These are phyloP conservation scores for Chymomyza costata DNA, from an alignment of 1,140 invertebrate species.

Conservation along the genomic window DNA sequence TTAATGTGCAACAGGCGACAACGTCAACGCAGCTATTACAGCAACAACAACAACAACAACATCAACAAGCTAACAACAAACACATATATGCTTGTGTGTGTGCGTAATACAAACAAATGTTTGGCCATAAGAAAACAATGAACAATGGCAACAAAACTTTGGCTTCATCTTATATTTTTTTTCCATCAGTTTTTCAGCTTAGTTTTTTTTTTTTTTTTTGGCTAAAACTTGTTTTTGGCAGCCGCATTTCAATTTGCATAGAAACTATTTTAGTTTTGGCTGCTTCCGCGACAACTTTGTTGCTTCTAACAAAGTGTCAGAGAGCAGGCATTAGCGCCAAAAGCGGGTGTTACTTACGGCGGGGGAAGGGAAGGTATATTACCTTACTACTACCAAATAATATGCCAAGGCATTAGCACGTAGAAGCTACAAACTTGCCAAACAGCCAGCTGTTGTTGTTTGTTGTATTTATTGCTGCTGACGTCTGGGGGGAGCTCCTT, in stretches of 20 bases:
- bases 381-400: no score
- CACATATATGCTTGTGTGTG: slow-evolving; percentile 40
- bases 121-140: slow-evolving; percentile 39
- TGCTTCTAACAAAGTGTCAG: neutral
- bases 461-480: no score
- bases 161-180: no score
- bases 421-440: no score
- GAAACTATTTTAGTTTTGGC: slow-evolving; percentile 26
- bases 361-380: no score
- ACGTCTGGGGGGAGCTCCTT: slow-evolving; percentile 51
- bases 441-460: no score
- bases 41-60: slow-evolving; percentile 5
- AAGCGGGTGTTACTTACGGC: slow-evolving; percentile 30
- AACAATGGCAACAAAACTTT: slow-evolving; percentile 7
- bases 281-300: slow-evolving; percentile 57
- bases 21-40: no score
- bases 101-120: slow-evolving; percentile 73
- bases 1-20: slow-evolving; percentile 22
- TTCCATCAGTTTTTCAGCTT: no score
- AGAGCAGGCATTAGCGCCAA: no score
- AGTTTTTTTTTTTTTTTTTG: no score
- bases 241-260: slow-evolving; percentile 36
- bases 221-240: slow-evolving; percentile 46
- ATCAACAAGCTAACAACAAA: slow-evolving; percentile 8
- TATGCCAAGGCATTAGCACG: no score